Evolutionary conservation across 2,888 invertebrate genomes (phyloP), one percentile per base, ranked within the genome.

Genomic region (Himalopsyche anomala): DNA sequence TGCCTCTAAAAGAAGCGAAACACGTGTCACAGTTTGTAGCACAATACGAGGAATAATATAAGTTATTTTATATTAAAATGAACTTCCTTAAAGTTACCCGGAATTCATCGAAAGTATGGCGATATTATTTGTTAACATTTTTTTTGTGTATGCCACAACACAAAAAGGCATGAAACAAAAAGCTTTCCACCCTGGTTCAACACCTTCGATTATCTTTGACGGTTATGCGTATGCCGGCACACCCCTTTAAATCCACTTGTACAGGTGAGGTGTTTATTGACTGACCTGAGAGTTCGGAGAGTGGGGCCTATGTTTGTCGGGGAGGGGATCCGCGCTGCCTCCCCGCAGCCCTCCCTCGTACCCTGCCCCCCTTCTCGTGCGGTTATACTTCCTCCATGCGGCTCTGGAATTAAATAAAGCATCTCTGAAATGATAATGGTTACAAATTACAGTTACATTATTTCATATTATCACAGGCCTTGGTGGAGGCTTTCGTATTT

Each of bases 341-440:
- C 92, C 82, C 84, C 91, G 91, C 19, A 92, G 88, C 83, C 92
- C 92, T 36, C 92, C 91, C 86, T 92, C 92, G 89, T 92, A 92
- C 81, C 91, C 90, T 62, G 89, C 89, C 87, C 91, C 91, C 88
- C 92, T 91, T 19, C 62, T 19, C 28, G 62, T 62, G 62, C 84
- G 91, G 85, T 92, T 91, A 89, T 93, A 94, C 89, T 93, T 94
- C 88, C 92, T 92, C 94, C 94, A 94, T 81, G 93, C 90, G 89
- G 93, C 91, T 90, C 94, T 94, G 90, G 40, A 91, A 91, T 85
- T 5, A 51, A 81, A 36, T 40, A 56, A 80, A 62, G 11, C 28
- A 6, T 62, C 28, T 62, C 28, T 62, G 36, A 15, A n/a, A 80
- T 80, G 62, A 62, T 62, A 19, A 28, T 62, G 62, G 62, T 19